These are phyloP conservation scores for Eublepharis macularius DNA, from an alignment of 2,113 vertebrate genomes.

Conservation along the genomic window DNA sequence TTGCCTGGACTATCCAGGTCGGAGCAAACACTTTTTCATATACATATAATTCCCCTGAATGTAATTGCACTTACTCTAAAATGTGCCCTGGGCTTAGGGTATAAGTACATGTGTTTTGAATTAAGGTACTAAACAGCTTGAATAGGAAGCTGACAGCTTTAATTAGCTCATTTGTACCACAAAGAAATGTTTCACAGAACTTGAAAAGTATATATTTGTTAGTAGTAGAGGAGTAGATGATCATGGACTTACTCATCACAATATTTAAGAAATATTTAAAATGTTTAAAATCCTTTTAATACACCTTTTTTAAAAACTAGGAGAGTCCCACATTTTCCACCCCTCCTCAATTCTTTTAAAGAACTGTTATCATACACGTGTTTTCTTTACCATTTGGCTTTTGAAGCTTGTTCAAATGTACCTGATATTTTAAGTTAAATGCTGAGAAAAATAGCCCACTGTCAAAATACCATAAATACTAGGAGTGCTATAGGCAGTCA, in stretches of 20 bases:
- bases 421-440: slow-evolving; percentile 48
- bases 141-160: background rate
- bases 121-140: background rate
- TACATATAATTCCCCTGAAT: background rate
- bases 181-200: background rate
- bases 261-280: background rate
- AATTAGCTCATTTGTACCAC: background rate
- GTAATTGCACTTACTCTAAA: background rate
- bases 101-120: background rate
- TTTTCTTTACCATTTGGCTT: slow-evolving; percentile 55
- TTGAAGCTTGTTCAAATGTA: slow-evolving; percentile 44
- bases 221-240: background rate
- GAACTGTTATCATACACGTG: slow-evolving; percentile 37
- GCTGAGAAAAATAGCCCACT: slow-evolving; percentile 48
- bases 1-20: too few species aligned
- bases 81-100: background rate
- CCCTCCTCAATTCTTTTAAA: slow-evolving; percentile 8
- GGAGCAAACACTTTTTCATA: too few species aligned
- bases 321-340: background rate
- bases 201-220: background rate
- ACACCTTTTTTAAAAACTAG: background rate
- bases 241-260: background rate
- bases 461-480: slow-evolving; percentile 64
- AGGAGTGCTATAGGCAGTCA: slow-evolving; percentile 54
- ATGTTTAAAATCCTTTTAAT: background rate